phyloP scores from a whole-genome alignment of 2,113 vertebrate species.

The Anguilla rostrata region DNA sequence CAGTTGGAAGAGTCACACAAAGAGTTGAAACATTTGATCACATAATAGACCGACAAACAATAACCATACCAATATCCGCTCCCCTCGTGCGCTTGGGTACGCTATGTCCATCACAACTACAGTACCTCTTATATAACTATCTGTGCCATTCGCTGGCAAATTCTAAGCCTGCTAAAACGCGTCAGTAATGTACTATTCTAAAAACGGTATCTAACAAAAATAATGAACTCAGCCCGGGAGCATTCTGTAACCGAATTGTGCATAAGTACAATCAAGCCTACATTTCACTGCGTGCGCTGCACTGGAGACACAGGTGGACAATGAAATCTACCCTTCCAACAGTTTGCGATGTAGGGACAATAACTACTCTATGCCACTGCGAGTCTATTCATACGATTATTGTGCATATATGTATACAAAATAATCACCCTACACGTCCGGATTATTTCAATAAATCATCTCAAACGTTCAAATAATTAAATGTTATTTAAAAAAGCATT shows the following conservation, averaged over 20 bases:
- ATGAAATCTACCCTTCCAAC: background rate
- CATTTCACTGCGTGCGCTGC: background rate
- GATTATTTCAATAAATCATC: no score
- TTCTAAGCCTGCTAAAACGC: background rate
- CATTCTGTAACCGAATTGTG: background rate
- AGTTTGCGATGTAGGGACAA: no score
- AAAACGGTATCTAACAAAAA: background rate
- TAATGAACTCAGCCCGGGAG: constrained; percentile 5
- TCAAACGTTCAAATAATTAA: no score
- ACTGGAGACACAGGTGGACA: background rate
- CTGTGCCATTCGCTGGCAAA: background rate
- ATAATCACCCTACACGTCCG: no score
- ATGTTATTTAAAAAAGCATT: no score
- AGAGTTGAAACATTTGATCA: no score
- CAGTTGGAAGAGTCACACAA: no score
- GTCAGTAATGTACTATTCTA: background rate
- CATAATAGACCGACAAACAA: background rate
- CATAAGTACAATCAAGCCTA: constrained; percentile 4
- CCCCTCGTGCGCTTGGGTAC: background rate
- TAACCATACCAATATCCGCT: background rate
- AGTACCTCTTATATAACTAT: background rate
- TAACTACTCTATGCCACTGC: no score
- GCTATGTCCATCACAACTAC: background rate
- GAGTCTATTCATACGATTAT: no score
- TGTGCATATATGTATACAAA: no score